A percentile compares a stretch with the other conserved stretches of the same genome.
Evolutionary conservation across 1,140 invertebrate genomes (phyloP).

Genomic region (Heliconius hewitsoni): DNA sequence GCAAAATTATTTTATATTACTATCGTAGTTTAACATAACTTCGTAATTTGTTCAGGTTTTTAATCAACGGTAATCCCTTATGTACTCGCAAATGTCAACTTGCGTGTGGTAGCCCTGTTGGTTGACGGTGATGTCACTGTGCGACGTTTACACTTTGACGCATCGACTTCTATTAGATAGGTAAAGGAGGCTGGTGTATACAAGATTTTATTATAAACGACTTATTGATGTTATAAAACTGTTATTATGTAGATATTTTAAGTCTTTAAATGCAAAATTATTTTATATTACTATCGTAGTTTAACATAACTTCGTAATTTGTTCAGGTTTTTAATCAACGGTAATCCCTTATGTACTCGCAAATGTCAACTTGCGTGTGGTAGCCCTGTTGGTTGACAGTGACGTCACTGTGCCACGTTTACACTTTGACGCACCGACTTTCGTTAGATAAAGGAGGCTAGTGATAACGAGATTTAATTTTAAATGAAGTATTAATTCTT

Average conservation of each 20-base stretch:
- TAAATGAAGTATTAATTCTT: not conserved
- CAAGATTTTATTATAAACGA: not conserved
- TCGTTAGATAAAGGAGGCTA: not conserved
- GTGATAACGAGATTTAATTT: not conserved
- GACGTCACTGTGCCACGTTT: conserved; percentile 19
- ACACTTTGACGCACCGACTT: conserved; percentile 5
- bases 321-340: conserved; percentile 27
- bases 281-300: too few species aligned
- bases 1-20: too few species aligned
- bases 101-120: conserved; percentile 22
- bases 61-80: conserved; percentile 20
- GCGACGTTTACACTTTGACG: conserved; percentile 16
- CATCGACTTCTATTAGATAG: not conserved
- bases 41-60: conserved; percentile 24
- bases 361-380: conserved; percentile 17
- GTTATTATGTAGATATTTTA: too few species aligned
- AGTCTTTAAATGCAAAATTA: too few species aligned
- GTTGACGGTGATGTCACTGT: conserved; percentile 18
- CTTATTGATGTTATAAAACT: not conserved
- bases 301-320: conserved; percentile 15
- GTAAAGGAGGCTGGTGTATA: not conserved
- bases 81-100: not conserved
- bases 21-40: not conserved
- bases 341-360: not conserved
- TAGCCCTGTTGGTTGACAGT: conserved; percentile 19